These are phyloP conservation scores for Rhinogobius similis DNA, from an alignment of 2,113 vertebrate species.

Conservation along the genomic window DNA sequence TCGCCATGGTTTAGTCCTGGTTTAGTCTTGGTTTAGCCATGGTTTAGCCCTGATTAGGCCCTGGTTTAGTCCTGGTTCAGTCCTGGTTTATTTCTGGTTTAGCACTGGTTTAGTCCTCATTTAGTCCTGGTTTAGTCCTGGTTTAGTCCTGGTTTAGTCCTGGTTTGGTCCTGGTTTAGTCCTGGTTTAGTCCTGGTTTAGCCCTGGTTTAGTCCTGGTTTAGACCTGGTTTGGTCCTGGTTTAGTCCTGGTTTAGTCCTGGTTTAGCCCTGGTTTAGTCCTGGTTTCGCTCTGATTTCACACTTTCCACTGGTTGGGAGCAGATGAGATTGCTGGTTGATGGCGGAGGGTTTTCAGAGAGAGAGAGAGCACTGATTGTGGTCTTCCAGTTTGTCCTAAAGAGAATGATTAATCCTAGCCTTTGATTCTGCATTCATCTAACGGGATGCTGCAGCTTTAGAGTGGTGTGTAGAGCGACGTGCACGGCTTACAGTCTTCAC, in stretches of 20 bases:
- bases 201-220: too few species aligned
- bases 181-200: too few species aligned
- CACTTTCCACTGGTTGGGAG: not conserved
- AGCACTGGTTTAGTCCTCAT: too few species aligned
- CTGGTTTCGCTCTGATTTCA: not conserved
- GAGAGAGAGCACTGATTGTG: conserved; percentile 31
- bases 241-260: not conserved
- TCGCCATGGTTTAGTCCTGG: too few species aligned
- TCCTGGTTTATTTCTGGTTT: too few species aligned
- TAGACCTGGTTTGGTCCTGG: not conserved
- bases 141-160: too few species aligned
- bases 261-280: not conserved
- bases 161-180: too few species aligned
- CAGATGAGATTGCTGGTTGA: conserved; percentile 10
- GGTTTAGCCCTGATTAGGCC: too few species aligned
- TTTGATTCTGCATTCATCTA: conserved; percentile 67
- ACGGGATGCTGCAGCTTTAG: conserved; percentile 51
- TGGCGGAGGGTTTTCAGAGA: not conserved
- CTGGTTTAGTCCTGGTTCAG: too few species aligned
- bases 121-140: too few species aligned
- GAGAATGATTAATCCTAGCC: conserved; percentile 68
- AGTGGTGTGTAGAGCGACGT: conserved; percentile 9
- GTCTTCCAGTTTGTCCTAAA: conserved; percentile 62
- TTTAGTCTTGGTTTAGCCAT: too few species aligned
- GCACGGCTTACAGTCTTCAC: conserved; percentile 25